Base-by-base conservation (phyloP, 2,797 vertebrate species). In the Xenopus petersii region DNA sequence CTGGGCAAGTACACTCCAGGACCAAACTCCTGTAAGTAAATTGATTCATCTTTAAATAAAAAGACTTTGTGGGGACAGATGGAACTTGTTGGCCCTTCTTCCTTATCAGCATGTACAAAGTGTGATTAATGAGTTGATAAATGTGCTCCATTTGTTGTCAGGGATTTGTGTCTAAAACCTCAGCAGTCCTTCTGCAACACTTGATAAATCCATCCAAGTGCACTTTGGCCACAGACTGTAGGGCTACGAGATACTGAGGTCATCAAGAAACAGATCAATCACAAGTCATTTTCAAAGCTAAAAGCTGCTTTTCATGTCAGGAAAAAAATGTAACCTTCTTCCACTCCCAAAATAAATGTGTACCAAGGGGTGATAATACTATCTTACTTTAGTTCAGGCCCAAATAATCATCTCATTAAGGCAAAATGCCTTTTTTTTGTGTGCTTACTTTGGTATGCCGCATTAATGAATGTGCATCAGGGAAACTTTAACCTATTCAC, bases 81-180 rank as follows among this genome's bases (percentile, higher is more conserved):
- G 75, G 55, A 72, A 12, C 70, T 67, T 72, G 70, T 77, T 72
- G 64, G 33, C 60, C 54, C 24, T 58, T 54, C 33, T 30, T 67
- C 49, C 64, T 78, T 73, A 78, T 78, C 75, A 64, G 59, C 49
- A 69, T 68, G 73, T 69, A 73, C 75, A 78, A 77, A 78, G 70
- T 78, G 70, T 78, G 70, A 73, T 73, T 73, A 78, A 78, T 78
- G 75, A 69, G 36, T 56, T 58, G 65, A 69, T 58, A 63, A 73
- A 73, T 63, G 12, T 17, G 49, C 36, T 49, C 71, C 58, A 48
- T 51, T 63, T 63, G 47, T 66, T 77, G 58, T 77, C 75, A 70
- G 21, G 33, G 64, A 72, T 72, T 64, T 69, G 70, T 69, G 70
- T 48, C 70, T 68, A 10, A 73, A 68, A 68, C 36, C 65, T 59